Base-by-base conservation (phyloP, 2,888 invertebrate species). In the Tipula unca region DNA sequence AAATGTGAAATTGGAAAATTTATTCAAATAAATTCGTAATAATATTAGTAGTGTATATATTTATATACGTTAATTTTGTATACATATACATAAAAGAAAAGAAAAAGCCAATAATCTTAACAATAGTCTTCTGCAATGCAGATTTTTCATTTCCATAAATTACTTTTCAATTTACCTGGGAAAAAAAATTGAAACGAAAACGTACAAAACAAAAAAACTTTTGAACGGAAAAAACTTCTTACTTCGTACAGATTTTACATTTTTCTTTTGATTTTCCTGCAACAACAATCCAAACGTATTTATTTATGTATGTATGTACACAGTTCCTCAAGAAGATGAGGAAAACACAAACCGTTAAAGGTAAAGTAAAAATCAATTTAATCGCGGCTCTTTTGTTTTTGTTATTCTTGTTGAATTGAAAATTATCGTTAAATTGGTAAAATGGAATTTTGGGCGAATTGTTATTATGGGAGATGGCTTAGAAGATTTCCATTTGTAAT, bases 121-220 rank as follows among this genome's bases (percentile, higher is more conserved):
- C 69, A 69, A 69, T 69, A 69, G 69, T 69, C 29, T 32, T 83
- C 83, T 83, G 83, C 83, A 83, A 32, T 83, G 83, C 83, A 83
- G 83, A 83, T 83, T 83, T 83, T 83, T 83, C 17, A 83, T 83
- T 83, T 83, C 83, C 83, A 32, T 83, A 83, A 83, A 32, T 83
- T 83, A 83, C 17, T 83, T 83, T 35, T 83, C 35, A 83, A 69
- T 69, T 69, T 69, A 69, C 69, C 35, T 83, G 83, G 83, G 17
- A 83, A 17, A n/a, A 82, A 82, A 82, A 82, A 29, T 13, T 14
- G 8, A 29, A 29, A 29, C 82, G 13, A 29, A 14, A 29, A 82
- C 48, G 82, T 25, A 82, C n/a, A 82, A 82, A 82, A 82, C 29
- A 82, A 82, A 29, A 82, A 82, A 82, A 83, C 1, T 32, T 69